Conservation (phyloP, 92 coral and sea anemone species). For the Paragorgia papillata region DNA sequence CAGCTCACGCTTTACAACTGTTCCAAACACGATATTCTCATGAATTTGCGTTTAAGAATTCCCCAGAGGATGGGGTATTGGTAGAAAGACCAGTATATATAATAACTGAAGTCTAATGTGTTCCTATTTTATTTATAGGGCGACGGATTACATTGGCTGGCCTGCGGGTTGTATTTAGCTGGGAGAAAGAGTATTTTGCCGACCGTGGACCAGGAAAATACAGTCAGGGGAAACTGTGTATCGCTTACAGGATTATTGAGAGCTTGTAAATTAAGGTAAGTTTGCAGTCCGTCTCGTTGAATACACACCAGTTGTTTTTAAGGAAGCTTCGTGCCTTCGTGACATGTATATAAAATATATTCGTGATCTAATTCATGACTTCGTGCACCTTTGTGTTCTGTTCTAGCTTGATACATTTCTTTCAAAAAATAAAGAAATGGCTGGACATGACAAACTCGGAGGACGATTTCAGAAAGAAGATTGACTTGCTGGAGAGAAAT, state of each 20-base stretch:
- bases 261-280: constrained; percentile 86
- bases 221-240: constrained; percentile 93
- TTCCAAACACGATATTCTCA: not conserved
- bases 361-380: not conserved
- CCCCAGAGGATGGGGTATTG: not conserved
- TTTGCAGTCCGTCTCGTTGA: no score
- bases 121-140: constrained; percentile 62
- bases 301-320: no score
- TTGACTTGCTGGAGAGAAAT: constrained; percentile 89
- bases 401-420: constrained; percentile 94
- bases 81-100: not conserved
- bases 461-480: constrained; percentile 86
- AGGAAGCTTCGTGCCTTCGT: no score
- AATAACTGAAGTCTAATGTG: not conserved
- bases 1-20: not conserved
- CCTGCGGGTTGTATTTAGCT: constrained; percentile 93
- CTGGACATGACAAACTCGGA: constrained; percentile 93
- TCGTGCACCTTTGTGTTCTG: constrained; percentile 25
- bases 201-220: constrained; percentile 86
- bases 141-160: constrained; percentile 91
- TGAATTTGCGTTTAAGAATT: not conserved
- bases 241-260: constrained; percentile 89
- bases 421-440: constrained; percentile 98
- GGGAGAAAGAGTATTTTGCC: constrained; percentile 87
- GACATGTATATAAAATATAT: no score